Base-by-base conservation (phyloP, 2,797 vertebrate species). In the Botia kubotai region DNA sequence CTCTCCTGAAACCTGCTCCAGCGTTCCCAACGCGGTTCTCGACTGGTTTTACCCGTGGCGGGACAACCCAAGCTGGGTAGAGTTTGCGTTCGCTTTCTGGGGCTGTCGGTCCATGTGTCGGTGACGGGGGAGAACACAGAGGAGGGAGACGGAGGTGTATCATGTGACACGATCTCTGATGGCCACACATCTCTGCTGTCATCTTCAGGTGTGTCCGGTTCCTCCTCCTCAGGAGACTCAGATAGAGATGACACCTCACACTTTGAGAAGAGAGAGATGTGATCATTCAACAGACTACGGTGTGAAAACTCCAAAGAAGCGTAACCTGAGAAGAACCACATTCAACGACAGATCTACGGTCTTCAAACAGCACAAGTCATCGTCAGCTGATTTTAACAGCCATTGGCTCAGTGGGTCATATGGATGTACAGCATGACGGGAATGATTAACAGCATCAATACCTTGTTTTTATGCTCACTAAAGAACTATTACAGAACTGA, bases 41-140 rank as follows among this genome's bases (percentile, higher is more conserved):
- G 87, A 75, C 89, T 83, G 21, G 88, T 1, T 60, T 84, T 76
- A 65, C 90, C 17, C 0, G 78, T 88, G 78, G 93, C 83, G 4
- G 92, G 87, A 60, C 91, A 92, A 81, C 91, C 95, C 83, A 95
- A 92, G 79, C 91, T 92, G 0, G 97, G 97, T 3, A 99, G 90
- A 0, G 97, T 99, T 89, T 99, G 97, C 2, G 97, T 98, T 85
- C 98, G 95, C 86, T 99, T 98, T 77, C 97, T 95, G 14, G 95
- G 90, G 12, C 94, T 93, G 0, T 13, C 71, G 0, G 84, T 83
- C 94, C 92, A 95, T 0, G 65, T 82, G 1, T 94, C 94, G 1
- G 48, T 0, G 0, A 72, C 33, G 0, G 77, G 36, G 0, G 82
- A 81, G 3, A 2, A 57, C 0, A 13, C 10, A 39, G 14, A 36